Evolutionary conservation across 2,888 invertebrate species (phyloP).

Genomic region (Tricholauxania praeusta): DNA sequence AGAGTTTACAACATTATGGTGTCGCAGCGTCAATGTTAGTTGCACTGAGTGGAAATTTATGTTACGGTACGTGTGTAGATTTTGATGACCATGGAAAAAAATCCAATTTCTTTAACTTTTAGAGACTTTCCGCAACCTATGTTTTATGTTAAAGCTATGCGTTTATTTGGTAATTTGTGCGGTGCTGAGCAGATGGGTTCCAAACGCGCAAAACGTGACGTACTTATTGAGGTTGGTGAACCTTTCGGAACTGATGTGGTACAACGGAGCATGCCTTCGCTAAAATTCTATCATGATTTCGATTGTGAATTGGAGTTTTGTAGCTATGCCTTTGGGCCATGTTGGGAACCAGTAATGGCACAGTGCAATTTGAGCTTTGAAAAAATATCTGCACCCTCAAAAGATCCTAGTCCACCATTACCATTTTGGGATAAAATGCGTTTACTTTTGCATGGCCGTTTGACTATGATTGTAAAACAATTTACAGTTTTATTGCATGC

Average conservation of each 20-base stretch:
- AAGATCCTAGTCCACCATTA: conserved; percentile 92
- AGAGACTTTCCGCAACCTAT: conserved; percentile 96
- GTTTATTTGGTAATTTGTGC: conserved; percentile 89
- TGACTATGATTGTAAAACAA: conserved; percentile 89
- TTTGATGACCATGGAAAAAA: neutral
- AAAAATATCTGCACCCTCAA: conserved; percentile 86
- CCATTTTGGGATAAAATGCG: conserved; percentile 99
- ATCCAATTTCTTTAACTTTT: conserved; percentile 21
- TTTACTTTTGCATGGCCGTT: conserved; percentile 89
- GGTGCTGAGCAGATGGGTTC: conserved; percentile 91
- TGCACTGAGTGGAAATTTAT: conserved; percentile 89
- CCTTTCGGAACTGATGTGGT: conserved; percentile 88
- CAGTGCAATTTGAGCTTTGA: conserved; percentile 78
- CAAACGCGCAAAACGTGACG: conserved; percentile 70
- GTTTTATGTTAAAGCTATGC: conserved; percentile 84
- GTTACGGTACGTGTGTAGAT: conserved; percentile 69
- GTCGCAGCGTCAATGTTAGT: conserved; percentile 84
- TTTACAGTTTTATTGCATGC: conserved; percentile 94
- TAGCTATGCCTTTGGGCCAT: conserved; percentile 96
- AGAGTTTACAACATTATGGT: conserved; percentile 94
- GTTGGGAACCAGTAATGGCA: conserved; percentile 92
- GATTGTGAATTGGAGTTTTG: conserved; percentile 92
- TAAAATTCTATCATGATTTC: conserved; percentile 98
- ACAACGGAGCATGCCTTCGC: conserved; percentile 91
- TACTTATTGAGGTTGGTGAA: conserved; percentile 77